Base-by-base conservation (phyloP, 2,888 invertebrate species). In the Tromatobia lineatoria region DNA sequence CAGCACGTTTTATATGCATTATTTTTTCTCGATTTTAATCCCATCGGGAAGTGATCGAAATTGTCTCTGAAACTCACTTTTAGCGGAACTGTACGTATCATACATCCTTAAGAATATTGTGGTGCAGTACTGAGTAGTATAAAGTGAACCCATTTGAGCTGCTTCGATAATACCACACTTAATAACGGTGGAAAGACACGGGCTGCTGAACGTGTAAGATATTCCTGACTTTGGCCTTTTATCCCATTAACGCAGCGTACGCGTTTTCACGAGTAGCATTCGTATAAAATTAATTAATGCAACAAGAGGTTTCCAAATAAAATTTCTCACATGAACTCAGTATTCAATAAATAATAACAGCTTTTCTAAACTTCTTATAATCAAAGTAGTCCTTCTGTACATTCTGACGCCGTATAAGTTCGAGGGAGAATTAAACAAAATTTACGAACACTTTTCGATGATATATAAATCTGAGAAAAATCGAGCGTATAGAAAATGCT, bases 121-220 rank as follows among this genome's bases (percentile, higher is more conserved):
- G 29, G 29, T 34, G 29, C 10, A 11, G 38, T 3, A 42, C 3
- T 8, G n/a, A 42, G 25, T 34, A 34, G 29, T 45, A 15, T 10
- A 64, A 78, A 13, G 47, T 18, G 38, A 69, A 18, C 13, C 54
- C 73, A 54, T 78, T 74, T 18, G 75, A 76, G 59, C 57, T 57
- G 42, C 64, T 75, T 59, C 25, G 52, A 84, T 78, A 77, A 77
- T 78, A 70, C 47, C 74, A 70, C 54, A 80, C 64, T 42, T 66
- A 87, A 87, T 92, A 92, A 92, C 92, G 92, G 92, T 90, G 88
- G 87, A 85, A 88, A 83, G 91, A 89, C 90, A 92, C 91, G 92
- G 92, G 91, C 92, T 90, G 91, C 85, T 91, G 91, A 86, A 82
- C 90, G 85, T 85, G 75, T 86, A 88, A 90, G 87, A 88, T 89